Evolutionary conservation across 1,140 invertebrate species (phyloP).

Genomic region (Plodia interpunctella): DNA sequence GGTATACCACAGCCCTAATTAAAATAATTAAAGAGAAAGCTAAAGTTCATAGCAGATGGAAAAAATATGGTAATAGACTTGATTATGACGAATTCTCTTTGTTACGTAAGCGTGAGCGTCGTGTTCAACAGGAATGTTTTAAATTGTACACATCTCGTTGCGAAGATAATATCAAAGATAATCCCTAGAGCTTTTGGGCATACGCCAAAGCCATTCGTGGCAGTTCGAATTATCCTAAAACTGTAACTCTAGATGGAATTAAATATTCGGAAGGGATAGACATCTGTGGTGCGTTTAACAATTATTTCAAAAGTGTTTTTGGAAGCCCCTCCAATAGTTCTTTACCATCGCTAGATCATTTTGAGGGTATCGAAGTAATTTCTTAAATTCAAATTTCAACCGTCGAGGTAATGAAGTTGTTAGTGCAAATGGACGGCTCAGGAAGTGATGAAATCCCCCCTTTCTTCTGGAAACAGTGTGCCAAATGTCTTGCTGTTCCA

Average conservation of each 20-base stretch:
- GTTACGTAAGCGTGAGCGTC: background rate
- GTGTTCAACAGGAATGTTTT: background rate
- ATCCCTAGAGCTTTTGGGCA: slow-evolving; percentile 3
- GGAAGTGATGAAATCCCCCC: background rate
- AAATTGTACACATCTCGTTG: background rate
- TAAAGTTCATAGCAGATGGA: background rate
- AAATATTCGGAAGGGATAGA: slow-evolving; percentile 1
- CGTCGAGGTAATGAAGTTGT: background rate
- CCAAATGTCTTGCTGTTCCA: background rate
- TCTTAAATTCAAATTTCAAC: background rate
- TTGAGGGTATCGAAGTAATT: background rate
- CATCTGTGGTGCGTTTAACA: background rate
- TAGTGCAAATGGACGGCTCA: background rate
- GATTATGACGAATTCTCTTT: no score
- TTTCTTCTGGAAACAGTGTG: background rate
- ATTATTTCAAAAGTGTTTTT: slow-evolving; percentile 9
- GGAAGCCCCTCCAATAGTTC: background rate
- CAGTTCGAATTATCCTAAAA: slow-evolving; percentile 5
- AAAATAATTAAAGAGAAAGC: slow-evolving; percentile 10
- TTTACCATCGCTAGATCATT: background rate
- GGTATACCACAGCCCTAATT: background rate
- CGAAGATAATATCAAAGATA: background rate
- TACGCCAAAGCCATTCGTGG: slow-evolving; percentile 6
- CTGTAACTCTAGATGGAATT: background rate
- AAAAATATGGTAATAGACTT: background rate